Base-by-base conservation (phyloP, 2,888 invertebrate species). In the Andrena chrysosceles region DNA sequence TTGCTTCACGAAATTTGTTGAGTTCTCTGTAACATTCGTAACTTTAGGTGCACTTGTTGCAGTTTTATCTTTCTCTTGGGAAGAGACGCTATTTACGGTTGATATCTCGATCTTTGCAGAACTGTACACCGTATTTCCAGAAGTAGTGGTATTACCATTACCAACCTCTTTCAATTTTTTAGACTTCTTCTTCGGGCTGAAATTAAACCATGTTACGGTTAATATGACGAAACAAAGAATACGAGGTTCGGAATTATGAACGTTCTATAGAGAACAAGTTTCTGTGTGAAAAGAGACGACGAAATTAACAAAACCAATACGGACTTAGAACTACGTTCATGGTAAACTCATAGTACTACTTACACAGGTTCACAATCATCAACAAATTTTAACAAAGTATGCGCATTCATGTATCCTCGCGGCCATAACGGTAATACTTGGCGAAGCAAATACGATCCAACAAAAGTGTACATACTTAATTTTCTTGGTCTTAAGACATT, bases 351-450 rank as follows among this genome's bases (percentile, higher is more conserved):
- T n/a, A 8, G 23, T 20, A n/a, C 16, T 75, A 88, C 87, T 87
- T 85, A 87, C 88, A 75, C 56, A 68, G 89, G 83, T 64, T 85
- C 89, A 31, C 52, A 42, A 16, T 78, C 70, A 70, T 83, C 81
- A 26, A 84, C 79, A 77, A 87, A 88, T 64, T 88, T 85, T 42
- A 87, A 63, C 68, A 96, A 92, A 4, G 95, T 95, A 48, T 95
- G 94, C 91, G 95, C 94, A 83, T 95, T 94, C 91, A 97, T 96
- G 95, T 96, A 97, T 23, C 96, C 96, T 64, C 94, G 93, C 3
- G 96, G 96, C 96, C 96, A 97, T 48, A 97, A 93, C 13, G 95
- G 95, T 92, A 96, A 94, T n/a, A 96, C 95, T 77, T 96, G 95
- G 54, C 92, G 91, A 69, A 96, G 95, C 60, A 97, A 94, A 91